Evolutionary conservation across 2,113 vertebrate species (phyloP).

Genomic region (Sylvilagus bachmani): DNA sequence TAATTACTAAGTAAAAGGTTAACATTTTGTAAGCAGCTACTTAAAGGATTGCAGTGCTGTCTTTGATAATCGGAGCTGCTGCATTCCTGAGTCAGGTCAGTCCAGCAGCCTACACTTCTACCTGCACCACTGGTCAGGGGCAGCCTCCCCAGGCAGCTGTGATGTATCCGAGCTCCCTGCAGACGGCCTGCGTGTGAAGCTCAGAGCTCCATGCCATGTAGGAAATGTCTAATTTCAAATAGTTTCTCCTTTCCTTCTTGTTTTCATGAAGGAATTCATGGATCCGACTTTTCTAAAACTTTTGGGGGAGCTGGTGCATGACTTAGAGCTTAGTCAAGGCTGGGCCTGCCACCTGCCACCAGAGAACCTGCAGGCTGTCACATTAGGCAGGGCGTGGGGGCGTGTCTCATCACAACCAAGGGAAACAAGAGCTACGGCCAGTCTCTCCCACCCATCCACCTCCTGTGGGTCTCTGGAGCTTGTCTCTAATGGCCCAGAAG

Average conservation of each 20-base stretch:
- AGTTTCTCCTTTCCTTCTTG: not conserved
- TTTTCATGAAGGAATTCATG: not conserved
- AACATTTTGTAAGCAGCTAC: not conserved
- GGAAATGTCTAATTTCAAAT: not conserved
- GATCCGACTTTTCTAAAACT: not conserved
- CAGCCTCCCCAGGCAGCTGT: accelerated
- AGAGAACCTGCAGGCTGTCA: not conserved
- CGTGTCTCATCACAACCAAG: not conserved
- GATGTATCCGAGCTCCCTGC: no score
- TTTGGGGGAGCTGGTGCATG: no score
- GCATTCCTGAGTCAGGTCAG: accelerated
- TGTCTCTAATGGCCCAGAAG: not conserved
- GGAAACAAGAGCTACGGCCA: not conserved
- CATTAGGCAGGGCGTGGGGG: not conserved
- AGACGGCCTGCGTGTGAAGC: not conserved
- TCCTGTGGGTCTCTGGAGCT: not conserved
- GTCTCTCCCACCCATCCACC: accelerated
- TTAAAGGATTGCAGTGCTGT: accelerated
- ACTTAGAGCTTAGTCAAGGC: not conserved
- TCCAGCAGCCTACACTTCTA: not conserved
- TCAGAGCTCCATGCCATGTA: accelerated
- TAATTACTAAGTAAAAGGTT: not conserved
- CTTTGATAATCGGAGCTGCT: not conserved
- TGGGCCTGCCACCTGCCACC: not conserved
- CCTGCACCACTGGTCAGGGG: accelerated